phyloP scores from a whole-genome alignment of 2,888 invertebrate species.

The Leuctra nigra region DNA sequence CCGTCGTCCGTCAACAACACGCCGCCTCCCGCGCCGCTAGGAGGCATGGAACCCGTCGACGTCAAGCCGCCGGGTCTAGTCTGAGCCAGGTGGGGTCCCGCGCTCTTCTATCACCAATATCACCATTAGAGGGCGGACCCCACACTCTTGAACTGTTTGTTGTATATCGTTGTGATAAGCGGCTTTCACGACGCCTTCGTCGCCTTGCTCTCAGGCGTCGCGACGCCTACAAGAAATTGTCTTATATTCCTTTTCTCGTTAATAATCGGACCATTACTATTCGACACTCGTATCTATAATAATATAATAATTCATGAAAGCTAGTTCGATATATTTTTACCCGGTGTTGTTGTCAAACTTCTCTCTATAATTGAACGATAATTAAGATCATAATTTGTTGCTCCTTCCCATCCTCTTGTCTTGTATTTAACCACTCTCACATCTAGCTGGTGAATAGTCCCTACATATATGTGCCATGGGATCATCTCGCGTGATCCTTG shows the following conservation, averaged over 20 bases:
- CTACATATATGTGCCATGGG: conserved; percentile 24
- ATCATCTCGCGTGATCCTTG: conserved; percentile 22
- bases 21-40: conserved; percentile 40
- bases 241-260: too few species aligned
- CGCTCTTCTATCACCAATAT: conserved; percentile 32
- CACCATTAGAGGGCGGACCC: conserved; percentile 27
- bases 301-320: too few species aligned
- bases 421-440: background rate
- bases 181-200: background rate
- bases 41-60: conserved; percentile 41
- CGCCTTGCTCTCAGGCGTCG: background rate
- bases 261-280: background rate
- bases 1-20: conserved; percentile 44
- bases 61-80: conserved; percentile 67
- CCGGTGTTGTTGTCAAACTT: background rate
- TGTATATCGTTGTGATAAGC: background rate
- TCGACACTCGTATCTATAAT: background rate
- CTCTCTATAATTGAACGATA: background rate
- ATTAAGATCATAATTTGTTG: background rate
- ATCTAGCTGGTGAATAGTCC: conserved; percentile 13
- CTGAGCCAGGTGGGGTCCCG: conserved; percentile 72
- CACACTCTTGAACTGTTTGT: background rate
- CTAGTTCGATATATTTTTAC: too few species aligned
- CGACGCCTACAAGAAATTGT: background rate
- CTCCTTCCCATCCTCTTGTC: background rate